Base-by-base conservation (phyloP, 53 echinoderm and acorn worm genomes). In the Hippasteria phrygiana region DNA sequence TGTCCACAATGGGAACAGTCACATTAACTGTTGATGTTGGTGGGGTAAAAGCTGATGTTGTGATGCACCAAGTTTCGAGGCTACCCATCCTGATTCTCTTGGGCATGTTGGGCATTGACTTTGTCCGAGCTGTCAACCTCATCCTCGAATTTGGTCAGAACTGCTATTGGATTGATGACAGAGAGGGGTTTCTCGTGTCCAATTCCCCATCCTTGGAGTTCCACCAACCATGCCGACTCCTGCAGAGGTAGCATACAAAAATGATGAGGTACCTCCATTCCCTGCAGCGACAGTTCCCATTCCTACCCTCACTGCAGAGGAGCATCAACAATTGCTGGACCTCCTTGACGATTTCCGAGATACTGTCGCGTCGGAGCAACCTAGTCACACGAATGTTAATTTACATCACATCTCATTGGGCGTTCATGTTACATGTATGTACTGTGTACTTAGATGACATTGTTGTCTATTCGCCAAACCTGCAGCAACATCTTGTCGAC, bases 361-460 rank as follows among this genome's bases (percentile, higher is more conserved):
- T 87, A 17, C 20, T 87, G n/a, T n/a, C n/a, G n/a, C n/a, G 31
- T 33, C 51, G 37, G 50, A 48, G 10, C 35, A 47, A 16, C 71
- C 87, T 18, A 78, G 89, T 12, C 64, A 64, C 28, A 88, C 89
- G 24, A 36, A 88, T 41, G 53, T 88, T 9, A 65, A 42, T 88
- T 18, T 16, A 13, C 89, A 88, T 71, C 71, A 39, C 18, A 71
- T 71, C 9, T 0, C 62, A 54, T 8, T 54, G 74, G 14, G 59
- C 32, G 32, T 56, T 87, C 0, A 28, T 87, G 13, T 72, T 72
- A 7, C 29, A 8, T 13, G n/a, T 12, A 13, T 88, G 88, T 47
- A 75, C 75, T 88, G 75, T 88, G 27, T 88, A 88, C 75, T 13
- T 70, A 18, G 78, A 78, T 40, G 78, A 78, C 78, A 88, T 88